Percentiles rank a stretch among this genome's conserved stretches.
phyloP scores from a whole-genome alignment of 2,797 vertebrate species.

The Leucoraja ocellata region DNA sequence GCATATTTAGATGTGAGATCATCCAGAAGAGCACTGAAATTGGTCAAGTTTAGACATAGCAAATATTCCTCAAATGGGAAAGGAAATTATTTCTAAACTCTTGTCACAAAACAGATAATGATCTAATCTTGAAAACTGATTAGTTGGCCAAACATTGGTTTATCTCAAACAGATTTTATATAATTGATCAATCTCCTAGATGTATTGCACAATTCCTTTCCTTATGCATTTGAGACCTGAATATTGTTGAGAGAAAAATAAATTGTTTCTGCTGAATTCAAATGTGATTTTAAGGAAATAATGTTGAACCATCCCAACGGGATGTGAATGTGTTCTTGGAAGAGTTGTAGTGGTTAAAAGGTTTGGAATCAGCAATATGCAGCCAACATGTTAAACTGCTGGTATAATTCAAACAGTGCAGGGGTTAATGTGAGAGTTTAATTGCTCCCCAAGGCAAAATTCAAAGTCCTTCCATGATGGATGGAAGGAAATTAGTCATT shows the following conservation, averaged over 20 bases:
- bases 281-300: conserved; percentile 11
- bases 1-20: too few relatives aligned
- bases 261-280: neutral
- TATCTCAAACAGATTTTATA: neutral
- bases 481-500: neutral
- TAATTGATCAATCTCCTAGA: neutral
- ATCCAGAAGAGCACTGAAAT: too few relatives aligned
- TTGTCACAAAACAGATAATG: neutral
- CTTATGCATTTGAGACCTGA: neutral
- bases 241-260: neutral
- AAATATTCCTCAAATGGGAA: neutral
- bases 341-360: neutral
- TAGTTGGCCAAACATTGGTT: neutral
- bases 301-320: neutral
- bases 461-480: neutral
- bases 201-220: neutral
- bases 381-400: neutral
- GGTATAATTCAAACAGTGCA: neutral
- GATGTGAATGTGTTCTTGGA: neutral
- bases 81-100: neutral
- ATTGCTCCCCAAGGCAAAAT: neutral
- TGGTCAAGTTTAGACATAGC: too few relatives aligned
- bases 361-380: neutral
- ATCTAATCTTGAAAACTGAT: neutral
- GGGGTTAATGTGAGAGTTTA: neutral